phyloP scores from a whole-genome alignment of 2,113 vertebrate species.

The Pontoporia blainvillei region DNA sequence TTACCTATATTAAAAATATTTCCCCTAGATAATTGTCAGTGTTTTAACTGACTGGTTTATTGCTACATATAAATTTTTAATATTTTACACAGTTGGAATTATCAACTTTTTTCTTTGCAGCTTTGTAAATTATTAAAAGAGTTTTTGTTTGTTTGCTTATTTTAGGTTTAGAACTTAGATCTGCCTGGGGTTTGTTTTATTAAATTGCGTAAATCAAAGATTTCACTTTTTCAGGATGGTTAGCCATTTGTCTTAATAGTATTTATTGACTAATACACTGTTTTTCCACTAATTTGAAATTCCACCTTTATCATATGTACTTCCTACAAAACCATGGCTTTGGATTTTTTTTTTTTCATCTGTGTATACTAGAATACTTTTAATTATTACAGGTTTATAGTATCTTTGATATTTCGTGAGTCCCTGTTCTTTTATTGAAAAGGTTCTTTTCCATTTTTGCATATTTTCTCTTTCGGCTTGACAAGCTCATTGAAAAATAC shows the following conservation, averaged over 20 bases:
- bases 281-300: background rate
- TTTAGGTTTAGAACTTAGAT: background rate
- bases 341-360: background rate
- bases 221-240: background rate
- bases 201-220: background rate
- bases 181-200: constrained; percentile 3
- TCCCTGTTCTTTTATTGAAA: background rate
- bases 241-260: background rate
- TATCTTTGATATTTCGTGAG: background rate
- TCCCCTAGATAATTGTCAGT: background rate
- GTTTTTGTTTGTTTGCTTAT: background rate
- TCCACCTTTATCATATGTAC: background rate
- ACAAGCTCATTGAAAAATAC: background rate
- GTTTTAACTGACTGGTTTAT: background rate
- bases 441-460: background rate
- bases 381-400: background rate
- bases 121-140: constrained; percentile 11
- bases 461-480: background rate
- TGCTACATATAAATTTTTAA: background rate
- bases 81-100: background rate
- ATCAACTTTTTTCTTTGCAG: background rate
- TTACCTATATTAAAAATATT: background rate
- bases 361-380: background rate
- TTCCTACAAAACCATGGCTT: background rate
- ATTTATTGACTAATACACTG: background rate